Evolutionary conservation across 1,140 invertebrate species (phyloP).

Genomic region (Hypothenemus hampei): DNA sequence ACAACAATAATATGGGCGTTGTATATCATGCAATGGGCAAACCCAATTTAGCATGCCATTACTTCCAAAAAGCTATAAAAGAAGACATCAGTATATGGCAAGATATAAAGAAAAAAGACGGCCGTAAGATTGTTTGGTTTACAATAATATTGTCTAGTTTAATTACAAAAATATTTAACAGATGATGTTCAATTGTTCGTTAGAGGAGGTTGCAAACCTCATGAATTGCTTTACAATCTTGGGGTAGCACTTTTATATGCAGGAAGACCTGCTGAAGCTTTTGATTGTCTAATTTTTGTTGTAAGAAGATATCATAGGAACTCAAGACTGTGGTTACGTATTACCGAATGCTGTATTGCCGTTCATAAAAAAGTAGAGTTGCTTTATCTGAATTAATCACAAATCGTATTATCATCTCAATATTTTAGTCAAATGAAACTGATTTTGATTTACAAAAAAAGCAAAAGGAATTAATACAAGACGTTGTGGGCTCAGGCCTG

Average conservation of each 20-base stretch:
- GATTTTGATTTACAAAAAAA: constrained; percentile 61
- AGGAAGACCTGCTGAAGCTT: constrained; percentile 74
- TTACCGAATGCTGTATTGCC: constrained; percentile 88
- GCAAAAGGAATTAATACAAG: constrained; percentile 60
- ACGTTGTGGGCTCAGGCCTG: constrained; percentile 55
- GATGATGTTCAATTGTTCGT: constrained; percentile 52
- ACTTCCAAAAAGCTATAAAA: constrained; percentile 77
- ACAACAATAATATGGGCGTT: constrained; percentile 87
- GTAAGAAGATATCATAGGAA: constrained; percentile 82
- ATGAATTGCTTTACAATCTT: constrained; percentile 86
- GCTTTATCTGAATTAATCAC: background rate
- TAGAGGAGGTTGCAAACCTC: constrained; percentile 57
- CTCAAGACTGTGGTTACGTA: constrained; percentile 82
- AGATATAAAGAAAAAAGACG: constrained; percentile 36
- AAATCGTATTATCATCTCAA: background rate
- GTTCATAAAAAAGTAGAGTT: constrained; percentile 58
- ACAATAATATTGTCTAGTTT: background rate
- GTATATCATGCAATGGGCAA: constrained; percentile 83
- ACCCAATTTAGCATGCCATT: constrained; percentile 78
- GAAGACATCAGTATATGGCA: constrained; percentile 64
- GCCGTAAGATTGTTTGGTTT: constrained; percentile 20
- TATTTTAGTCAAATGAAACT: constrained; percentile 57
- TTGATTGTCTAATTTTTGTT: constrained; percentile 87
- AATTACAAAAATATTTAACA: constrained; percentile 9
- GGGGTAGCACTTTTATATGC: constrained; percentile 81